Evolutionary conservation across 2,113 vertebrate species (phyloP), one percentile per base, ranked within the genome.

Genomic region (Calidris pugnax): DNA sequence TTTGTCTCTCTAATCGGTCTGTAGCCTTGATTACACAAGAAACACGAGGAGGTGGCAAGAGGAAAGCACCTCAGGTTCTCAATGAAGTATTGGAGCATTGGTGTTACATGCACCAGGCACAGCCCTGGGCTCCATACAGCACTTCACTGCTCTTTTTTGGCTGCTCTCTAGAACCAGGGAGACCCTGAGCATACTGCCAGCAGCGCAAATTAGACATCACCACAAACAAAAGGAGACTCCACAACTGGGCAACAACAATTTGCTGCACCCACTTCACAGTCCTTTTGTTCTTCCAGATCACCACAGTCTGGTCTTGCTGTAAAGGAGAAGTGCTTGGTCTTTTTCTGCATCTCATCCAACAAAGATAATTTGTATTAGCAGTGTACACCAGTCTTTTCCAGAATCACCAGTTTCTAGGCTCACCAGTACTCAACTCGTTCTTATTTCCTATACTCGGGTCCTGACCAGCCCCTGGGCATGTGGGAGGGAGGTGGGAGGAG

Each of bases 1-100:
- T 86, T 93, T 95, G 39, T 26, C 75, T 79, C 75, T 60, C 47
- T 95, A 91, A 91, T 95, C 88, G 87, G 50, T 27, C 47, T 10
- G 0, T 83, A 87, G 69, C 39, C 82, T 95, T 85, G 86, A 77
- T 94, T 76, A 86, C 62, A 87, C 37, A 55, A 92, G 78, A 93
- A 87, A 74, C 63, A 50, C 0, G 5, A 87, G 80, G 87, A 63
- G 33, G 3, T 21, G 18, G 27, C 32, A 59, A 77, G 55, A 83
- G 64, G 84, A 86, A 82, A 75, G 28, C 30, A 33, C 24, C 76
- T 67, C 59, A 87, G 50, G 53, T 17, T 64, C 68, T 64, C 69
- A 51, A 21, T 75, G 69, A 71, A 68, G 37, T 9, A 27, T 37
- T n/a, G 51, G 26, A 60, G 16, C 32, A 0, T 47, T 35, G 59